Conservation (phyloP, 2,888 invertebrate genomes). For the Lordiphosa fenestrarum region DNA sequence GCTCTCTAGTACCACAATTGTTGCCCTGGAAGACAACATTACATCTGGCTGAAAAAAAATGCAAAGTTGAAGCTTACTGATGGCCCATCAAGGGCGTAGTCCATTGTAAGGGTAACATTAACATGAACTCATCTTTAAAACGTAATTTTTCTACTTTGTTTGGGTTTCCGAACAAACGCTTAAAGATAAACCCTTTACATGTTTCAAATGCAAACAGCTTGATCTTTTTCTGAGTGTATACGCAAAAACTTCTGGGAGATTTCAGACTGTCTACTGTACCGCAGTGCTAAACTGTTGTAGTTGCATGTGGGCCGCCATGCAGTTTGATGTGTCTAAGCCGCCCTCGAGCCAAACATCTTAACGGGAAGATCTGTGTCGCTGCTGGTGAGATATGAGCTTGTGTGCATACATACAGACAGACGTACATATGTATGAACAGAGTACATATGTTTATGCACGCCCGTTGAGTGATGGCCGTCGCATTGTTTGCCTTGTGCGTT, state of each 20-base stretch:
- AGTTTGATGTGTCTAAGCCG: slow-evolving; percentile 28
- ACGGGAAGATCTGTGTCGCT: slow-evolving; percentile 14
- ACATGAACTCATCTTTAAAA: too few relatives aligned
- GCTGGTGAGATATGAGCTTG: slow-evolving; percentile 1
- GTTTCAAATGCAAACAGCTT: too few relatives aligned
- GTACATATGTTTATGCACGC: slow-evolving; percentile 1
- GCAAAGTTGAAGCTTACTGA: too few relatives aligned
- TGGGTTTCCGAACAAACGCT: too few relatives aligned
- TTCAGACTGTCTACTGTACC: background rate
- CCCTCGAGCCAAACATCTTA: slow-evolving; percentile 65
- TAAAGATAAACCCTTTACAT: too few relatives aligned
- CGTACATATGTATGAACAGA: slow-evolving; percentile 6
- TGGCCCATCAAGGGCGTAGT: too few relatives aligned
- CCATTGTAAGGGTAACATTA: too few relatives aligned
- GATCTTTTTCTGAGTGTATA: background rate
- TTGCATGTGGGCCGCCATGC: slow-evolving; percentile 26
- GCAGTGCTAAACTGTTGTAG: slow-evolving; percentile 37
- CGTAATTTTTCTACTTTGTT: too few relatives aligned
- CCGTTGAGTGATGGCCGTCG: slow-evolving; percentile 55
- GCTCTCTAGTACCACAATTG: too few relatives aligned
- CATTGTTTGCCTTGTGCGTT: slow-evolving; percentile 68
- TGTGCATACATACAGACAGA: background rate
- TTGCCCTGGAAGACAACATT: too few relatives aligned
- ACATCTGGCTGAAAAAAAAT: too few relatives aligned
- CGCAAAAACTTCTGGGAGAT: slow-evolving; percentile 12